Evolutionary conservation across 37 sponge, comb jelly and placozoan species (phyloP).

Genomic region (Chondrosia reniformis): DNA sequence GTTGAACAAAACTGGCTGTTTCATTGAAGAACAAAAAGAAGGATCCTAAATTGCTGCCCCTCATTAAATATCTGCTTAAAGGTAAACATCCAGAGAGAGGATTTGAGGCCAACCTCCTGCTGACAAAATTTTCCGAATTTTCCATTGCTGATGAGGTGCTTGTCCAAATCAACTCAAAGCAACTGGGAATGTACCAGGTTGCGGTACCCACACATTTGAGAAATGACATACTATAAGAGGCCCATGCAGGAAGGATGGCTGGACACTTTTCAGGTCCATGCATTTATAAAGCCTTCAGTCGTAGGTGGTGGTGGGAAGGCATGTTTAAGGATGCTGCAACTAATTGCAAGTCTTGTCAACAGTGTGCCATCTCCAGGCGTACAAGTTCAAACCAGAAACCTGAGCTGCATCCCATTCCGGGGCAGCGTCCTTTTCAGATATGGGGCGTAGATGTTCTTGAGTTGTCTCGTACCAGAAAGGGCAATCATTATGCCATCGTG

Average conservation of each 20-base stretch:
- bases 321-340: slow-evolving; percentile 29
- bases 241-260: slow-evolving; percentile 26
- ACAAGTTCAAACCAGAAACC: slow-evolving; percentile 1
- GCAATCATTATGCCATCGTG: slow-evolving; percentile 13
- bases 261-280: slow-evolving; percentile 56
- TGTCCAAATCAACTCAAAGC: slow-evolving; percentile 37
- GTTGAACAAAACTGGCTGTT: not conserved
- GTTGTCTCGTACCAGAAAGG: slow-evolving; percentile 3
- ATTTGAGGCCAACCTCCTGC: not conserved
- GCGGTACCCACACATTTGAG: slow-evolving; percentile 53
- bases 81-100: slow-evolving; percentile 26
- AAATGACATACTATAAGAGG: slow-evolving; percentile 8
- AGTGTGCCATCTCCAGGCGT: slow-evolving; percentile 40
- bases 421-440: slow-evolving; percentile 19
- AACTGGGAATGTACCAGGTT: slow-evolving; percentile 2
- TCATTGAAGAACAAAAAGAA: slow-evolving; percentile 40
- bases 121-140: not conserved
- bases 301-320: slow-evolving; percentile 50
- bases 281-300: slow-evolving; percentile 4
- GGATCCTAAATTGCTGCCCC: not conserved
- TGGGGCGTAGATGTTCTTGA: slow-evolving; percentile 24
- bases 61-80: slow-evolving; percentile 18
- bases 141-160: slow-evolving; percentile 34
- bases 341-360: slow-evolving; percentile 29
- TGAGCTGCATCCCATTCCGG: slow-evolving; percentile 45